A percentile compares a stretch with the other conserved stretches of the same genome.
Evolutionary conservation across 2,888 invertebrate genomes (phyloP).

Genomic region (Thereva nobilitata): DNA sequence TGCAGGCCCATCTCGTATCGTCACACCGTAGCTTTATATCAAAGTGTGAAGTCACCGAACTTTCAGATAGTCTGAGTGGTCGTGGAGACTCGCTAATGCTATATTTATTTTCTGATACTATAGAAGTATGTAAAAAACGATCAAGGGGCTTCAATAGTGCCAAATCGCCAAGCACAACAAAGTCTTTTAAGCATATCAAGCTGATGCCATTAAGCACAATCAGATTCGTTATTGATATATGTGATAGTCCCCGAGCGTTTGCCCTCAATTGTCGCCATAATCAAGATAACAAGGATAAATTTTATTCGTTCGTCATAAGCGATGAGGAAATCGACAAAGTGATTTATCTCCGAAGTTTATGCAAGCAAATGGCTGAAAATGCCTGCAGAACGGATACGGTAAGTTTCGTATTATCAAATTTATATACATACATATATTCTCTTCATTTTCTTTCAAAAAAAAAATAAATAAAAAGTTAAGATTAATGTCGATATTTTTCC

Average conservation of each 20-base stretch:
- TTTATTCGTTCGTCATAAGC: constrained; percentile 84
- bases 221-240: constrained; percentile 87
- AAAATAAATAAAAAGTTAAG: neutral
- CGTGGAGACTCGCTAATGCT: constrained; percentile 85
- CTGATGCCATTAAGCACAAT: constrained; percentile 87
- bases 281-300: constrained; percentile 82
- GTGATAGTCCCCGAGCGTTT: constrained; percentile 88
- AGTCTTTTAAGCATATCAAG: constrained; percentile 89
- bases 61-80: constrained; percentile 81
- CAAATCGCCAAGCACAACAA: constrained; percentile 74
- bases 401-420: constrained; percentile 52
- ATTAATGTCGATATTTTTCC: neutral
- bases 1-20: constrained; percentile 85
- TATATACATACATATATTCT: too few relatives aligned
- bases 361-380: constrained; percentile 89
- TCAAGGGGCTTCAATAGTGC: constrained; percentile 74
- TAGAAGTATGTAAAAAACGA: constrained; percentile 88
- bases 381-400: constrained; percentile 92
- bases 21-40: constrained; percentile 89
- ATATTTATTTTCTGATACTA: constrained; percentile 91
- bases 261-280: constrained; percentile 86
- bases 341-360: constrained; percentile 78
- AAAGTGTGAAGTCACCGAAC: constrained; percentile 85
- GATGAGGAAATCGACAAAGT: constrained; percentile 83
- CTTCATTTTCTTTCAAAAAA: constrained; percentile 5